Percentiles rank a stretch among this genome's conserved stretches.
Evolutionary conservation across 2,113 vertebrate genomes (phyloP).

Genomic region (Neomonachus schauinslandi): DNA sequence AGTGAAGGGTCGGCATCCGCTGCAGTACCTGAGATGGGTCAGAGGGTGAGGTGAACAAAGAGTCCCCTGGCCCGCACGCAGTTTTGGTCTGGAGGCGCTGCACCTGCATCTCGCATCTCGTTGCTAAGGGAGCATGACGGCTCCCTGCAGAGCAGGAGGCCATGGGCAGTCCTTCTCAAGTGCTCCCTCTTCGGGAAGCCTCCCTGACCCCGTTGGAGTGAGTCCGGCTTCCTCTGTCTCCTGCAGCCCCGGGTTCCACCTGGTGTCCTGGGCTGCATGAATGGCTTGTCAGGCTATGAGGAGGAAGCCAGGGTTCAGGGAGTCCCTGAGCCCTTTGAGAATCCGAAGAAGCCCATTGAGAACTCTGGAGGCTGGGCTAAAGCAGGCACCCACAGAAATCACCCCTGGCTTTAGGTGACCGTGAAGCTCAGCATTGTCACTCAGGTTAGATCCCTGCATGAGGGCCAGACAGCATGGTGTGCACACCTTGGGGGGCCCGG

Average conservation of each 20-base stretch:
- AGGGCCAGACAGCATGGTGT: rapidly evolving
- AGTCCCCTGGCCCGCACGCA: rapidly evolving
- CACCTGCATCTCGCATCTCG: neutral
- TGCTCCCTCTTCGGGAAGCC: neutral
- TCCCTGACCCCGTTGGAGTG: neutral
- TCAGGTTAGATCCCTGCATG: rapidly evolving
- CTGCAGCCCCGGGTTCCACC: neutral
- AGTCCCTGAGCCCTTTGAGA: too few species aligned
- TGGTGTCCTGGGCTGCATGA: rapidly evolving
- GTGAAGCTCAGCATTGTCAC: rapidly evolving
- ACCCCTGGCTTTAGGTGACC: neutral
- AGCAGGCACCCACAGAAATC: rapidly evolving
- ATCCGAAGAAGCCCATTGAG: neutral
- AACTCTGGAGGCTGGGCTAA: neutral
- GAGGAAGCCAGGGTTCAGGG: neutral
- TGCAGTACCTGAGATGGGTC: neutral
- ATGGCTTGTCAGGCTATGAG: neutral
- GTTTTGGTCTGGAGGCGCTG: neutral
- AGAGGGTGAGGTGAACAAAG: rapidly evolving
- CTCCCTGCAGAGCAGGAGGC: neutral
- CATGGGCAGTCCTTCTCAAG: rapidly evolving
- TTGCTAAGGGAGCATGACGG: rapidly evolving
- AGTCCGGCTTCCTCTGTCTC: neutral
- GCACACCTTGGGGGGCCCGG: neutral
- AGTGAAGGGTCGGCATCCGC: rapidly evolving